A percentile compares a stretch with the other conserved stretches of the same genome.
Conservation (phyloP, 2,888 invertebrate genomes). For the Lithophane semibrunnea region DNA sequence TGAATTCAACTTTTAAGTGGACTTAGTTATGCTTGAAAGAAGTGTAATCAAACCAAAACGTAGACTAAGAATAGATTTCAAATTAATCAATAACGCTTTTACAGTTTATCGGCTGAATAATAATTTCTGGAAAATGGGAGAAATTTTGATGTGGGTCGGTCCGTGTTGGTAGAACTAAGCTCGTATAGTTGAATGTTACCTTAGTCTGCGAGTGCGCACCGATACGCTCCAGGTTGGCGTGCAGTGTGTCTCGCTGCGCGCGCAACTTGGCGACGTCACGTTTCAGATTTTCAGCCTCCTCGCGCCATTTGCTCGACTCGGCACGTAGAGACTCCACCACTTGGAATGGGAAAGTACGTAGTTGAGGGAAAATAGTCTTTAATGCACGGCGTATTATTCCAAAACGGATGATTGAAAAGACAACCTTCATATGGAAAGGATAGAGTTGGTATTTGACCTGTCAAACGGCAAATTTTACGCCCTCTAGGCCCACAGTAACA, state of each 20-base stretch:
- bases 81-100: background rate
- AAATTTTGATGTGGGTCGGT: background rate
- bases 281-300: constrained; percentile 89
- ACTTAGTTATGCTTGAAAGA: background rate
- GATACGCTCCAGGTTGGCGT: constrained; percentile 91
- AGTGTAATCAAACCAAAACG: background rate
- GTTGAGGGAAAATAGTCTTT: background rate
- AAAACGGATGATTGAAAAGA: background rate
- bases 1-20: background rate
- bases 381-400: background rate
- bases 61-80: background rate
- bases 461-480: background rate
- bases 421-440: background rate
- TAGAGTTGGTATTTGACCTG: background rate
- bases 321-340: constrained; percentile 85
- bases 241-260: constrained; percentile 91
- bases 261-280: constrained; percentile 88
- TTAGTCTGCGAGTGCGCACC: constrained; percentile 71
- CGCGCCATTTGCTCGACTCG: constrained; percentile 90
- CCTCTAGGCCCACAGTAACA: no score
- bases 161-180: background rate
- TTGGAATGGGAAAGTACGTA: constrained; percentile 50
- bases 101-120: background rate
- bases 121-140: background rate
- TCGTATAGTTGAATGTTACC: constrained; percentile 60